Conservation (phyloP, 1,140 invertebrate species). For the Lethrus apterus region DNA sequence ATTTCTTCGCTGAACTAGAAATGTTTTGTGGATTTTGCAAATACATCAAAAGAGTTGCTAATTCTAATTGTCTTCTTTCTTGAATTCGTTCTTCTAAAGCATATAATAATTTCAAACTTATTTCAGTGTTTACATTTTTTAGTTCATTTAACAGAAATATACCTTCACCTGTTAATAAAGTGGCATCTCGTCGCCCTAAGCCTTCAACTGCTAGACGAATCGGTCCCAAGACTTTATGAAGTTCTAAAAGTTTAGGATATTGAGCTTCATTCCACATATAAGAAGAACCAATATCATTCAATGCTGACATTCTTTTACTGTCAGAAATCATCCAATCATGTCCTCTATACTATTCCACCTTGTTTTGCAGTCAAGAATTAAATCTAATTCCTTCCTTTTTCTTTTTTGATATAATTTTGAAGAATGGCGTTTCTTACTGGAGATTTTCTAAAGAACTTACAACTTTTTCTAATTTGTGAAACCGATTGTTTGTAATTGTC, state of each 20-base stretch:
- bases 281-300: constrained; percentile 13
- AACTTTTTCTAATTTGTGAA: constrained; percentile 1
- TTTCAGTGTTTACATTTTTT: too few relatives aligned
- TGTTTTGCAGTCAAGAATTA: too few relatives aligned
- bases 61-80: too few relatives aligned
- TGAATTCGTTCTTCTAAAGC: too few relatives aligned
- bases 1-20: too few relatives aligned
- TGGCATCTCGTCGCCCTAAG: constrained; percentile 14
- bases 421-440: constrained; percentile 6
- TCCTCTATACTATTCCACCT: too few relatives aligned
- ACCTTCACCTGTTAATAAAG: constrained; percentile 16
- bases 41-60: too few relatives aligned
- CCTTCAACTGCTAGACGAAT: constrained; percentile 11
- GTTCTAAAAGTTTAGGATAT: constrained; percentile 15
- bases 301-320: constrained; percentile 9
- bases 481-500: neutral
- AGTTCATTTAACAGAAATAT: constrained; percentile 15
- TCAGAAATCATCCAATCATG: constrained; percentile 7
- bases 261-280: constrained; percentile 10
- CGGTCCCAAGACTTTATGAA: constrained; percentile 1
- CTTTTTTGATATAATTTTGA: constrained; percentile 5
- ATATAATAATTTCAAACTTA: too few relatives aligned
- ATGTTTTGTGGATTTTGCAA: too few relatives aligned
- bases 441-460: constrained; percentile 8
- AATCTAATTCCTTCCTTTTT: too few relatives aligned